phyloP scores from a whole-genome alignment of 2,113 vertebrate genomes.

The Centrocercus urophasianus region DNA sequence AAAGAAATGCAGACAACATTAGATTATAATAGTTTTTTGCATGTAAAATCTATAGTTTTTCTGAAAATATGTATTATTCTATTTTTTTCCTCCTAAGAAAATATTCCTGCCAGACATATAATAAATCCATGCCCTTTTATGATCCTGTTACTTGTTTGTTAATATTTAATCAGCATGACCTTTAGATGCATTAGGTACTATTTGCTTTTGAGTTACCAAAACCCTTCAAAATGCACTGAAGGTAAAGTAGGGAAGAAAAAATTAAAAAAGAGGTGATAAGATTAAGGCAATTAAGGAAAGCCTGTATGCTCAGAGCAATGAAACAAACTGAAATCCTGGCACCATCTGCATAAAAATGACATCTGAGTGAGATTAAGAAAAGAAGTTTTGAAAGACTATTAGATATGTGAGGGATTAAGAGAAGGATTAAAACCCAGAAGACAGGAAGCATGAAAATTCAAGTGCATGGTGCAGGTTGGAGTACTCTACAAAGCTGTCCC shows the following conservation, averaged over 20 bases:
- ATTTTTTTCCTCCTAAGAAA: background rate
- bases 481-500: background rate
- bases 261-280: background rate
- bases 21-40: background rate
- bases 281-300: background rate
- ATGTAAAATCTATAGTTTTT: background rate
- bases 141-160: background rate
- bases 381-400: background rate
- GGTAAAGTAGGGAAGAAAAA: background rate
- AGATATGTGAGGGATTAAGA: background rate
- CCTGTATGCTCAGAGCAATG: background rate
- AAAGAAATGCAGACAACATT: background rate
- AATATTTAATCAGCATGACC: background rate
- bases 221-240: background rate
- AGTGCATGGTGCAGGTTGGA: background rate
- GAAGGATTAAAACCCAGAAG: background rate
- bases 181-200: background rate
- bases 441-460: background rate
- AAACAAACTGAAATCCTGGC: slow-evolving; percentile 2
- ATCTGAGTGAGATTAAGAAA: background rate
- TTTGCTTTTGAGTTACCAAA: background rate
- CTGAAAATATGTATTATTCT: background rate
- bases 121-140: background rate
- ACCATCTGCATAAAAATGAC: background rate
- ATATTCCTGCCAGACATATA: background rate